Evolutionary conservation across 2,888 invertebrate species (phyloP).

Genomic region (Lampropteryx suffumata): DNA sequence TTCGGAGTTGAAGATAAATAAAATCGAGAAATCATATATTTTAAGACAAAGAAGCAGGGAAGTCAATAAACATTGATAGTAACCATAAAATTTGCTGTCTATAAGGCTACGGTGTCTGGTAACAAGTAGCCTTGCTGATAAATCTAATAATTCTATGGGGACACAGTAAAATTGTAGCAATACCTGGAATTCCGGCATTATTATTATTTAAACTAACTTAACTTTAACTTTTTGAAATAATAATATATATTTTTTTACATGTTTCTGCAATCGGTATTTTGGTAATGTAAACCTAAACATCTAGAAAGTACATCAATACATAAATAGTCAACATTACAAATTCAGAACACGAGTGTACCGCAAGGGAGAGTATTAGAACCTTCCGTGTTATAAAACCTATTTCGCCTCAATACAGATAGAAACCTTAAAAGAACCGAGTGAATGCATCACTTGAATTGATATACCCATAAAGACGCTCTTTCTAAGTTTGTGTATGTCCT

Average conservation of each 20-base stretch:
- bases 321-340: not conserved
- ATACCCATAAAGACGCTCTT: conserved; percentile 12
- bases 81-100: conserved; percentile 21
- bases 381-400: conserved; percentile 13
- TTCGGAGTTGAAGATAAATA: conserved; percentile 5
- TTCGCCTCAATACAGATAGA: conserved; percentile 16
- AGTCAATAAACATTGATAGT: conserved; percentile 21
- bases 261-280: too few relatives aligned
- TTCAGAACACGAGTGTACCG: conserved; percentile 12
- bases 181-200: not conserved
- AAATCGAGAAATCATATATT: conserved; percentile 17
- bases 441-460: conserved; percentile 12
- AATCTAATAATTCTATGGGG: conserved; percentile 11
- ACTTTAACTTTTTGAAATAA: too few relatives aligned
- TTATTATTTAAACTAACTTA: too few relatives aligned
- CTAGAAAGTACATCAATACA: too few relatives aligned
- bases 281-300: not conserved
- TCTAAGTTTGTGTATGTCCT: conserved; percentile 6
- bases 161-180: conserved; percentile 5
- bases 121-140: conserved; percentile 19
- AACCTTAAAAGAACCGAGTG: conserved; percentile 12
- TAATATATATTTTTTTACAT: too few relatives aligned
- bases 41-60: conserved; percentile 20
- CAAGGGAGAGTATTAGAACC: conserved; percentile 13
- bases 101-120: conserved; percentile 18